Evolutionary conservation across 2,113 vertebrate genomes (phyloP).

Genomic region (Craseonycteris thonglongyai): DNA sequence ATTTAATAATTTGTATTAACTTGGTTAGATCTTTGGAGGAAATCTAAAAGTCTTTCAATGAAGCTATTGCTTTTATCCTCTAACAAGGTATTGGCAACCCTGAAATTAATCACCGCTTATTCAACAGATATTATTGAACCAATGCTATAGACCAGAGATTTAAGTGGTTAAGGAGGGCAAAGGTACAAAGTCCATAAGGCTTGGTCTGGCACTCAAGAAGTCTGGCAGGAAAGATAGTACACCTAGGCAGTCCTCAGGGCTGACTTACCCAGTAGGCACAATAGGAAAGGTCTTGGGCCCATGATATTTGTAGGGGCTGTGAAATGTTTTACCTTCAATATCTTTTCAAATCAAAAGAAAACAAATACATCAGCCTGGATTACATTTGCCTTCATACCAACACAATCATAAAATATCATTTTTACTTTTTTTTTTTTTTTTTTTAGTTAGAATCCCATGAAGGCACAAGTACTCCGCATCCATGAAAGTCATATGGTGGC

Average conservation of each 20-base stretch:
- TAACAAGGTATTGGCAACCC: neutral
- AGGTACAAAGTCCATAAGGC: neutral
- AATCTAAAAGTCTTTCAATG: neutral
- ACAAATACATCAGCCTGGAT: neutral
- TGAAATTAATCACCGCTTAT: neutral
- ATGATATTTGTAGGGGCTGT: neutral
- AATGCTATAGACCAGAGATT: neutral
- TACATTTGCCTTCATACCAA: constrained; percentile 17
- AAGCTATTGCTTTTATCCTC: neutral
- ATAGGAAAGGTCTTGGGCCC: neutral
- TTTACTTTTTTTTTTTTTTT: neutral
- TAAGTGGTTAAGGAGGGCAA: neutral
- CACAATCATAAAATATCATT: neutral
- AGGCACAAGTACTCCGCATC: neutral
- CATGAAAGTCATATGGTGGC: neutral
- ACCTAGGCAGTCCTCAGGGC: neutral
- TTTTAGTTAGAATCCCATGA: neutral
- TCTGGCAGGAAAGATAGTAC: neutral
- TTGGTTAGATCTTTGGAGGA: neutral
- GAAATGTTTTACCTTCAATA: constrained; percentile 29
- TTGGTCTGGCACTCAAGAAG: neutral
- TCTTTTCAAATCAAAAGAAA: neutral
- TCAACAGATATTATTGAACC: neutral
- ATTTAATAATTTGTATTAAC: neutral
- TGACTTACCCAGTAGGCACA: neutral